Evolutionary conservation across 1,140 invertebrate genomes (phyloP).

Genomic region (Amyelois transitella): DNA sequence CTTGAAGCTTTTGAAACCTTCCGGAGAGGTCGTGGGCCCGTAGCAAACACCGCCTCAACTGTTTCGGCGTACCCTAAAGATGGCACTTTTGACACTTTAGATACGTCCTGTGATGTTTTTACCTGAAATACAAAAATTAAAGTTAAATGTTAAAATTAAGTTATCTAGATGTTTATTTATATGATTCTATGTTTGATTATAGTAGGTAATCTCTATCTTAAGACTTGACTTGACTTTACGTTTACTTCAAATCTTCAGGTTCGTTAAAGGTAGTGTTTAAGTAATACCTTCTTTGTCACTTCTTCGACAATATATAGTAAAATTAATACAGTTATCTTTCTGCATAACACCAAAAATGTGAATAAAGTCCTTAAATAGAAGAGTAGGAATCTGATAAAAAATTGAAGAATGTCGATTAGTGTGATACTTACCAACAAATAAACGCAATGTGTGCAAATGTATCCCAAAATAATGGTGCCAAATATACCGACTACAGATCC

Average conservation of each 20-base stretch:
- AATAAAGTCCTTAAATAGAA: conserved; percentile 6
- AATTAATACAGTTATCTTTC: no score
- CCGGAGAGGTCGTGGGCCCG: conserved; percentile 79
- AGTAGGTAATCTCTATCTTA: no score
- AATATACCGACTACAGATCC: conserved; percentile 84
- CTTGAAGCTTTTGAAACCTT: conserved; percentile 69
- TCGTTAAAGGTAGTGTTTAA: no score
- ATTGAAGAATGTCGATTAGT: no score
- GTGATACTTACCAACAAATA: conserved; percentile 83
- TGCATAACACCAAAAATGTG: no score
- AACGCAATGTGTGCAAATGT: conserved; percentile 87
- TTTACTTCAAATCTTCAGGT: no score
- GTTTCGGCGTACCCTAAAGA: conserved; percentile 87
- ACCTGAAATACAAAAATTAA: conserved; percentile 70
- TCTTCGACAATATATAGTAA: no score
- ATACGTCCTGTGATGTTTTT: conserved; percentile 83
- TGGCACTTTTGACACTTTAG: conserved; percentile 78
- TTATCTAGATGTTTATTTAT: no score
- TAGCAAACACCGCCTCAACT: conserved; percentile 83
- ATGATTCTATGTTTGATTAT: neutral
- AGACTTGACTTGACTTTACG: no score
- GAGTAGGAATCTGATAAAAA: no score
- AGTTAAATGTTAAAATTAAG: neutral
- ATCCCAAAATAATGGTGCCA: conserved; percentile 82
- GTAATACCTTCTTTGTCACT: no score